Evolutionary conservation across 2,888 invertebrate genomes (phyloP), one percentile per base, ranked within the genome.

Genomic region (Pollenia angustigena): DNA sequence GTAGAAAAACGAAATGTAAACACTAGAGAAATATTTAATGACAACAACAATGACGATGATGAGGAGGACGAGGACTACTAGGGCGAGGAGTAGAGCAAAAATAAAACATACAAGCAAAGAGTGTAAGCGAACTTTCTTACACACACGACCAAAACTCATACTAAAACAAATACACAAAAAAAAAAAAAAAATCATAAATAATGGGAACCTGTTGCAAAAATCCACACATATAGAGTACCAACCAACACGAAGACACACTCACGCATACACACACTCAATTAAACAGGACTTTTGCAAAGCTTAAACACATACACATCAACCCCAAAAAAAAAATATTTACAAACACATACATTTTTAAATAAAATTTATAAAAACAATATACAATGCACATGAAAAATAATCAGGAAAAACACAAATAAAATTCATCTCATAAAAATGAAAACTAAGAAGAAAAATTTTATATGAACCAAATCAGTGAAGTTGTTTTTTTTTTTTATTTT

Each of bases 151-250:
- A 6, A 60, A 14, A 68, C 50, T 62, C 40, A 56, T 42, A 71
- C 16, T 64, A 14, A 46, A 68, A 23, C 32, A 60, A 60, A 50
- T 62, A 46, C 16, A 66, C 23, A 56, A 54, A 18, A 40, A 54
- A 14, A 18, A 56, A 54, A 18, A 40, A 54, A 14, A 18, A 14
- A 40, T 50, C 66, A 58, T 60, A 72, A 78, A 48, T 72, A 78
- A 68, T 71, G 12, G 56, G 54, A 72, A 87, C 87, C 87, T 87
- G 87, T 87, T 87, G 87, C 83, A 81, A 87, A 86, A 76, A 76
- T 76, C 72, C 66, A 66, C 66, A 84, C 68, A 69, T 54, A 71
- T 12, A 56, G n/a, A 10, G 23, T 11, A 42, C 7, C 56, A 10
- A 32, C 50, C 54, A 4, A 62, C 8, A 4, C 12, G 60, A 9